Percentiles rank a stretch among this genome's conserved stretches.
Evolutionary conservation across 2,888 invertebrate species (phyloP).

Genomic region (Lamproptera curius): DNA sequence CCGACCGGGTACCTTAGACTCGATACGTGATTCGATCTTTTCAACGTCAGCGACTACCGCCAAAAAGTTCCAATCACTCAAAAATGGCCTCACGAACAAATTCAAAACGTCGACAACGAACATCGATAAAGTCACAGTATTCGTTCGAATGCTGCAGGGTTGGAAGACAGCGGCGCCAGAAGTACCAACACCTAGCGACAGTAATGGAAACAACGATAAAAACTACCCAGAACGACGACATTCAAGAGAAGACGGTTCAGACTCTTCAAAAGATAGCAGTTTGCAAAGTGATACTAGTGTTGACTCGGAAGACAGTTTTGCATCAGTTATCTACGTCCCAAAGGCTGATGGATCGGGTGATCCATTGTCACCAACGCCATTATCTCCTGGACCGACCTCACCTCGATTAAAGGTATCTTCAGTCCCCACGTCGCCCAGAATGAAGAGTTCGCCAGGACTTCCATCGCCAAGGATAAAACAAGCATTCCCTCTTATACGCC

Average conservation of each 20-base stretch:
- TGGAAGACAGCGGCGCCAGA: slow-evolving; percentile 82
- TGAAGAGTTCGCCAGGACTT: slow-evolving; percentile 83
- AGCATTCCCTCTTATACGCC: slow-evolving; percentile 79
- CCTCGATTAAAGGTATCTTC: slow-evolving; percentile 82
- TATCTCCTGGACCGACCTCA: slow-evolving; percentile 80
- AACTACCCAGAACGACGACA: slow-evolving; percentile 82
- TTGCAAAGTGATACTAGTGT: slow-evolving; percentile 96
- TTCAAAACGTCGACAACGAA: slow-evolving; percentile 90
- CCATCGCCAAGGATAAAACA: slow-evolving; percentile 83
- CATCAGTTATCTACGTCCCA: slow-evolving; percentile 94
- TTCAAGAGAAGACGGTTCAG: slow-evolving; percentile 92
- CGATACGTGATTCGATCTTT: slow-evolving; percentile 85
- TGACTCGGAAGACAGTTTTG: slow-evolving; percentile 95
- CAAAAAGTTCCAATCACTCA: slow-evolving; percentile 86
- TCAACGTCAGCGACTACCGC: slow-evolving; percentile 83
- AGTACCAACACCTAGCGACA: slow-evolving; percentile 67
- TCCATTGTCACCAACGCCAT: slow-evolving; percentile 78
- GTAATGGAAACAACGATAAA: slow-evolving; percentile 64
- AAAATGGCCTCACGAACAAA: slow-evolving; percentile 90
- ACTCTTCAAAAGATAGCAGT: slow-evolving; percentile 92
- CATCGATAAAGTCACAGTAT: slow-evolving; percentile 90
- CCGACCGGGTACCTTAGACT: slow-evolving; percentile 81
- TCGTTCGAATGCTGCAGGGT: slow-evolving; percentile 91
- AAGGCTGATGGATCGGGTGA: slow-evolving; percentile 83
- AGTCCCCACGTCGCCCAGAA: slow-evolving; percentile 87